These are phyloP conservation scores for Corythucha ciliata DNA, from an alignment of 2,888 invertebrate genomes.

Conservation along the genomic window DNA sequence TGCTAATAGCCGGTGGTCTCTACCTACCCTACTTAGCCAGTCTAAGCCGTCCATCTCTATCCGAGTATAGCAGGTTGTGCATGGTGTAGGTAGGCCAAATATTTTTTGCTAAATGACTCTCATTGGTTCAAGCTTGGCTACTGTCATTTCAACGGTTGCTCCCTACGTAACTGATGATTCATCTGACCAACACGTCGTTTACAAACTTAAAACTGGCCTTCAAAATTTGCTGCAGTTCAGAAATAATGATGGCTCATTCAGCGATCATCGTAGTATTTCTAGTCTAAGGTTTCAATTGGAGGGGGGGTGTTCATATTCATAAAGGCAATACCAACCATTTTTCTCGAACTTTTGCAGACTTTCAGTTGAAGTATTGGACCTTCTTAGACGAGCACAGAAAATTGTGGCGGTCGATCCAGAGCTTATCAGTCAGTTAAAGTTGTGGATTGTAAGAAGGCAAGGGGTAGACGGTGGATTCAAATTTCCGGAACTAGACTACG, in stretches of 20 bases:
- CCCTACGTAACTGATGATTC: constrained; percentile 46
- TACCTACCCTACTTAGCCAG: constrained; percentile 44
- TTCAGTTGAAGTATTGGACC: constrained; percentile 53
- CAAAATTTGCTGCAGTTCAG: constrained; percentile 52
- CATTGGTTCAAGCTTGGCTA: constrained; percentile 40
- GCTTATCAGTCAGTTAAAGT: constrained; percentile 49
- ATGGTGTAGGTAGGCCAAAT: not conserved
- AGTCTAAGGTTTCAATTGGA: not conserved
- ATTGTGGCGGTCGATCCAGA: constrained; percentile 55
- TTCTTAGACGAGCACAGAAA: constrained; percentile 51
- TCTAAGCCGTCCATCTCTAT: constrained; percentile 24
- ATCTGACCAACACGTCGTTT: constrained; percentile 32
- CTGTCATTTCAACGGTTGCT: constrained; percentile 51
- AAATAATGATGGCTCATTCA: constrained; percentile 56
- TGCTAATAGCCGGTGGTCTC: constrained; percentile 53
- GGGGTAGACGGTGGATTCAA: constrained; percentile 52
- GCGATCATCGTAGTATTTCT: constrained; percentile 45
- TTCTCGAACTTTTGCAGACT: constrained; percentile 34
- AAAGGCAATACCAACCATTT: not conserved
- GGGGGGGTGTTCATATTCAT: not conserved
- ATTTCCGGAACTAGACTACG: constrained; percentile 47
- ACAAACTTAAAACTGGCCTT: constrained; percentile 34
- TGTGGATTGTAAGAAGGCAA: constrained; percentile 54
- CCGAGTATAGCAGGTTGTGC: constrained; percentile 33
- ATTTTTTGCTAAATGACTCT: not conserved